Conservation (phyloP, 2,113 vertebrate species). For the Trematocara unimaculatum region DNA sequence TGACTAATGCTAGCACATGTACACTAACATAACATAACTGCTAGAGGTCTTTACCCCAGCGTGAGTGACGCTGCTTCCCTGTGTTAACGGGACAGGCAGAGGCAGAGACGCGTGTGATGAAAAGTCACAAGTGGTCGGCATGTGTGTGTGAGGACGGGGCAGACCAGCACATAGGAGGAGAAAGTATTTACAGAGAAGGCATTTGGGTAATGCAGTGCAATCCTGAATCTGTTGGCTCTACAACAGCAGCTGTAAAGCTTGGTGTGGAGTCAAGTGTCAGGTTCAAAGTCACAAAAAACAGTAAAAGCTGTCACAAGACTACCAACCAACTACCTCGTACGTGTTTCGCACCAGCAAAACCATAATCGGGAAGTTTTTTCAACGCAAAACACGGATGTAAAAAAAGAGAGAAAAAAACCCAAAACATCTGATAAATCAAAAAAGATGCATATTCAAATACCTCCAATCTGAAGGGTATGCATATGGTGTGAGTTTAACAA, state of each 20-base stretch:
- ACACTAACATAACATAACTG: slow-evolving; percentile 16
- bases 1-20: slow-evolving; percentile 11
- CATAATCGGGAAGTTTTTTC: neutral
- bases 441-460: neutral
- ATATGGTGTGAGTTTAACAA: neutral
- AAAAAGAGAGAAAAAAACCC: rapidly evolving
- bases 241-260: neutral
- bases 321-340: neutral
- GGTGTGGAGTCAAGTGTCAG: neutral
- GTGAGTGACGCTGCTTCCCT: neutral
- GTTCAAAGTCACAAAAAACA: neutral
- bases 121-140: slow-evolving; percentile 65
- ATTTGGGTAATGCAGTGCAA: neutral
- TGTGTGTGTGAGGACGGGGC: slow-evolving; percentile 16
- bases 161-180: neutral
- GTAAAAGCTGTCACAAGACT: neutral
- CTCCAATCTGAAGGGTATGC: neutral
- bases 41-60: neutral
- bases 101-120: slow-evolving; percentile 54
- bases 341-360: neutral
- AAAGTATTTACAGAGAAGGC: slow-evolving; percentile 26
- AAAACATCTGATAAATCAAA: neutral
- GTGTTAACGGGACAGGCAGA: slow-evolving; percentile 17
- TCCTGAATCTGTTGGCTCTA: neutral
- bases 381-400: neutral